Conservation (phyloP, 1,140 invertebrate species). For the Ceratina japonica region DNA sequence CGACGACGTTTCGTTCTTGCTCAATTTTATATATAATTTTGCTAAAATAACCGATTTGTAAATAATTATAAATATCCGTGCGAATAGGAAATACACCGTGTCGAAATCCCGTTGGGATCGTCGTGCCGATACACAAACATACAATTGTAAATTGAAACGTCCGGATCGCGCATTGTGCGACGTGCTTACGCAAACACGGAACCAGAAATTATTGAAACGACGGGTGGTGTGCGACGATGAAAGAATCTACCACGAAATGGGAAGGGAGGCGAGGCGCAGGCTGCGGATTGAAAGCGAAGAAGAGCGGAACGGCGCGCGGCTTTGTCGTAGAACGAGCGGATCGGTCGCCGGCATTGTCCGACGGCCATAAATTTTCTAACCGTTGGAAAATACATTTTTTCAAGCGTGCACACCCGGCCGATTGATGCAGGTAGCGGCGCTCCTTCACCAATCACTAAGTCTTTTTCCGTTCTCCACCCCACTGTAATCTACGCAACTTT, state of each 20-base stretch:
- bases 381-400: constrained; percentile 72
- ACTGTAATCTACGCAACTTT: constrained; percentile 24
- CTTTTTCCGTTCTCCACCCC: not conserved
- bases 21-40: not conserved
- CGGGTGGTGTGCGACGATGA: constrained; percentile 43
- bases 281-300: constrained; percentile 25
- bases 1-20: not conserved
- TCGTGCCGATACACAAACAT: not conserved
- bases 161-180: constrained; percentile 43
- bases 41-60: no score
- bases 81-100: no score
- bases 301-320: constrained; percentile 43
- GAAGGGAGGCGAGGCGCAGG: not conserved
- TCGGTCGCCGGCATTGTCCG: constrained; percentile 64
- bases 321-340: constrained; percentile 53
- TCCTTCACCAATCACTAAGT: constrained; percentile 16
- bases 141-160: constrained; percentile 66
- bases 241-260: constrained; percentile 38
- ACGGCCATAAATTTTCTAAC: constrained; percentile 69
- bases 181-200: constrained; percentile 57
- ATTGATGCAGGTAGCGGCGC: constrained; percentile 52
- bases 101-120: not conserved
- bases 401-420: constrained; percentile 58
- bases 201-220: constrained; percentile 66
- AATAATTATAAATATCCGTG: no score